Evolutionary conservation across 2,113 vertebrate genomes (phyloP), one percentile per base, ranked within the genome.

Genomic region (Paralichthys olivaceus): DNA sequence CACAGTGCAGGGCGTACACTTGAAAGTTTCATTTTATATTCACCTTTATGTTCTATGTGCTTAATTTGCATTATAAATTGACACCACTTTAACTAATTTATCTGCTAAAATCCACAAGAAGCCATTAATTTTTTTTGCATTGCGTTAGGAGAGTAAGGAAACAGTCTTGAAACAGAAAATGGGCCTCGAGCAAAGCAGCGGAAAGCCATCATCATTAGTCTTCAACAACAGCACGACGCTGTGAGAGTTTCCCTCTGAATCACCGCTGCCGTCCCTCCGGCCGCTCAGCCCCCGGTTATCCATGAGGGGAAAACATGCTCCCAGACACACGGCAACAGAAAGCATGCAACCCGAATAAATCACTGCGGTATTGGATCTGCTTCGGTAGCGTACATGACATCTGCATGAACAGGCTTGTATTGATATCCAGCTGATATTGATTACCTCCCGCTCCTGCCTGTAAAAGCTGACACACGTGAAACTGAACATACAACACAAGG

Each of bases 201-300:
- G 49, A 63, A 53, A 71, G 29, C 40, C 77, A 55, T 85, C 25
- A 29, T 76, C 80, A 69, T 88, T 81, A 86, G 66, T 86, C 89
- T 85, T 78, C 79, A 81, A 65, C 80, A 79, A 26, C 69, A 65
- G 73, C 60, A 62, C 67, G 37, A 49, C 2, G 69, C 77, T 67
- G 67, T 26, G 72, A 75, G 74, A 59, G 63, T 79, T 79, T 59
- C 59, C 43, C 14, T 84, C 79, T 84, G 84, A 90, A 79, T 85
- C 83, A 82, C 82, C 54, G 72, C 72, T 37, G 75, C 60, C 54
- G 3, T 66, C 79, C 63, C 60, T 84, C n/a, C 64, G 63, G 65
- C 59, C 66, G 12, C 34, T 65, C 19, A 19, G n/a, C 26, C 58
- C 22, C 63, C 11, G 23, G 43, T 2, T 72, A 51, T 74, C 43